These are phyloP conservation scores for Speoplatyrhinus poulsoni DNA, from an alignment of 2,113 vertebrate species.

Conservation along the genomic window DNA sequence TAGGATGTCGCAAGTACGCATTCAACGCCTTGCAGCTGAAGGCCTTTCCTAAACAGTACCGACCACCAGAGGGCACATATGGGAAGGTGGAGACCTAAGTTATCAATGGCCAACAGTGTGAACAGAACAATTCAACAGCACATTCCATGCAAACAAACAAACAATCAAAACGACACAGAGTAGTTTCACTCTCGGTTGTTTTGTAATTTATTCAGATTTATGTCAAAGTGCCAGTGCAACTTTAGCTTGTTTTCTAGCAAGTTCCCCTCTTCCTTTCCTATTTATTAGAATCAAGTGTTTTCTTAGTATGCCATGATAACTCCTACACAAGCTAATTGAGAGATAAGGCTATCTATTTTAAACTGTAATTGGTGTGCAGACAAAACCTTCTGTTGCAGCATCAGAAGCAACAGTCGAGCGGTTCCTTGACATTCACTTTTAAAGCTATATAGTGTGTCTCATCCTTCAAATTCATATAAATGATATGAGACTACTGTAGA, in stretches of 20 bases:
- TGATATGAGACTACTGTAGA: background rate
- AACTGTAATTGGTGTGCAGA: conserved; percentile 30
- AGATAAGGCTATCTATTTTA: conserved; percentile 25
- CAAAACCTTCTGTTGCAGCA: conserved; percentile 8
- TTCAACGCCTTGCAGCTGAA: conserved; percentile 98
- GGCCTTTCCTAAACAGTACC: conserved; percentile 98
- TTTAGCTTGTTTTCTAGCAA: conserved; percentile 52
- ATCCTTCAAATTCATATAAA: conserved; percentile 4
- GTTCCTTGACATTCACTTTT: conserved; percentile 3
- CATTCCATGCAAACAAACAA: conserved; percentile 41
- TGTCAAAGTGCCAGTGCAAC: conserved; percentile 61
- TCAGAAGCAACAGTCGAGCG: conserved; percentile 29
- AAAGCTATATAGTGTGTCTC: conserved; percentile 6
- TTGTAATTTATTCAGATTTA: conserved; percentile 60
- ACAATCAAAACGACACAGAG: conserved; percentile 8
- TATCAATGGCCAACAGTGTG: conserved; percentile 54
- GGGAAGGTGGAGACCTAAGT: conserved; percentile 96
- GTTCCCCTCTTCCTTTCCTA: conserved; percentile 26
- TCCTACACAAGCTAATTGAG: conserved; percentile 21
- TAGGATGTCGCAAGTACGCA: conserved; percentile 99
- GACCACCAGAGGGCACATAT: conserved; percentile 97
- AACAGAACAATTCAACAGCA: conserved; percentile 18
- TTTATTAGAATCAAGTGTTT: conserved; percentile 33
- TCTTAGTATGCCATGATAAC: conserved; percentile 11
- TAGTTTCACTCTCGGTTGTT: conserved; percentile 33